These are phyloP conservation scores for Perca flavescens DNA, from an alignment of 2,113 vertebrate species.

Conservation along the genomic window DNA sequence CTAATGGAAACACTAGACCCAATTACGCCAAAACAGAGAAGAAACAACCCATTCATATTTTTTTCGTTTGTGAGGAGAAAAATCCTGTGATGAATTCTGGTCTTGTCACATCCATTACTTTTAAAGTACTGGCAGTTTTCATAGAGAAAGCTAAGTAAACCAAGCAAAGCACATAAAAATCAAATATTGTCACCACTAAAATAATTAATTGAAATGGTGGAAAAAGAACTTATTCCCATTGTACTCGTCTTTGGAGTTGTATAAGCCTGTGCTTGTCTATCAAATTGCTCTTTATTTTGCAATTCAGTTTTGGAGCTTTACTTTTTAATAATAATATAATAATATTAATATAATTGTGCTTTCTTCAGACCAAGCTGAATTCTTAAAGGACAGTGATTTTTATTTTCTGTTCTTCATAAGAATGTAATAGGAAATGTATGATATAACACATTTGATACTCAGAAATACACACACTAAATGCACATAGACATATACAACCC, in stretches of 20 bases:
- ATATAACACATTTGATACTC: background rate
- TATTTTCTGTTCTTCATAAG: background rate
- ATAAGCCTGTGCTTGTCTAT: background rate
- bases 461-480: background rate
- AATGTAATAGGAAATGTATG: background rate
- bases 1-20: slow-evolving; percentile 47
- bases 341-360: no score
- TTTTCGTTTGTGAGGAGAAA: background rate
- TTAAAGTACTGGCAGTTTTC: background rate
- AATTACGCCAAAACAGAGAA: slow-evolving; percentile 10
- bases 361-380: background rate
- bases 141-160: background rate
- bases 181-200: background rate
- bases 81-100: slow-evolving; percentile 8
- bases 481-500: background rate
- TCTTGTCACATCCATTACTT: background rate
- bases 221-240: no score
- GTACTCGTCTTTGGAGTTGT: background rate
- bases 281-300: no score
- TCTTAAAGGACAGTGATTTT: background rate
- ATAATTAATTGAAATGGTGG: background rate
- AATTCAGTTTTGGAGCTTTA: no score
- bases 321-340: no score
- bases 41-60: background rate
- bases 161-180: background rate